Evolutionary conservation across 2,888 invertebrate species (phyloP), one percentile per base, ranked within the genome.

Genomic region (Tineola bisselliella): DNA sequence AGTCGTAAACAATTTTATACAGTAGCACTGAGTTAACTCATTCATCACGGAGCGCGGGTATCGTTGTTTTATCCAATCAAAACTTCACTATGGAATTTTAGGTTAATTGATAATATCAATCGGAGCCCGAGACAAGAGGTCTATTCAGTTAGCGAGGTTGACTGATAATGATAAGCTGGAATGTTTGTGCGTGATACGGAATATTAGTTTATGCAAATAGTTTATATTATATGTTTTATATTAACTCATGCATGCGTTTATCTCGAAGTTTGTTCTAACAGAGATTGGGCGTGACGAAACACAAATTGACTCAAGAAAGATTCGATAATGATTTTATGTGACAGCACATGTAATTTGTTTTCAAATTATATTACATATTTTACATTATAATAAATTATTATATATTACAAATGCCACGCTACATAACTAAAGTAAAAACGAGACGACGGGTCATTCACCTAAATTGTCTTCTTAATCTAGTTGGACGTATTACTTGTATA

Each of bases 81-180:
- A 48, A 48, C 48, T 17, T 48, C 54, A 54, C 54, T 25, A 25
- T 54, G 25, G 54, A 12, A 48, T 54, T 54, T 54, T 54, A 17
- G 54, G 54, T 54, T 54, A 25, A 38, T 38, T 38, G 38, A 38
- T 31, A 13, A 52, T 54, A 54, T 8, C 25, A 25, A 25, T 25
- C 2, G 25, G 25, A 25, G 25, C 25, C 6, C 25, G 48, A 48
- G 8, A 48, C 48, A 5, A 25, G 18, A 54, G 54, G 17, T 18
- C 19, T 54, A 12, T 54, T 25, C 54, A 18, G 17, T 12, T 25
- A 18, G 54, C 18, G 54, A 18, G 54, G 19, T 54, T n/a, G 54
- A 25, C 18, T 25, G 25, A 25, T 54, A 54, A 18, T 54, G 54
- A 54, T 54, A 54, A 54, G 25, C 54, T 5, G 17, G 10, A 2